These are phyloP conservation scores for Varroa destructor DNA, from an alignment of 1,140 invertebrate species.

Conservation along the genomic window DNA sequence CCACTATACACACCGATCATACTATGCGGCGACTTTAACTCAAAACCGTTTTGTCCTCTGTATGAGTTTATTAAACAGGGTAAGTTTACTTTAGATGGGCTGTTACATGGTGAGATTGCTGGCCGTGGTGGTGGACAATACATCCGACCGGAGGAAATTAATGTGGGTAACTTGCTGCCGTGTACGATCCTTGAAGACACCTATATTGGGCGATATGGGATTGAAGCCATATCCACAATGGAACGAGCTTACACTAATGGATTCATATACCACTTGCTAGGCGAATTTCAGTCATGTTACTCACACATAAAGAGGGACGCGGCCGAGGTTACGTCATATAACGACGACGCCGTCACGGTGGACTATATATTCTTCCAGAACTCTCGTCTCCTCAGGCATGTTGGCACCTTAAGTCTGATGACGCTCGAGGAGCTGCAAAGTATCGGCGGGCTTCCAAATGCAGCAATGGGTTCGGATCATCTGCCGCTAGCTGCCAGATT, in stretches of 20 bases:
- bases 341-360: constrained; percentile 24
- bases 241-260: constrained; percentile 81
- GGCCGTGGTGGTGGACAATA: constrained; percentile 36
- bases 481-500: constrained; percentile 34
- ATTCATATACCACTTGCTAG: constrained; percentile 54
- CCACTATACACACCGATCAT: constrained; percentile 57
- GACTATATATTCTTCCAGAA: constrained; percentile 28
- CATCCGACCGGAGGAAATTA: not conserved
- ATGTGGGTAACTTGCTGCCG: constrained; percentile 51
- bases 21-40: constrained; percentile 79
- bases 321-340: constrained; percentile 21
- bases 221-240: constrained; percentile 65
- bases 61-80: constrained; percentile 59
- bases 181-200: constrained; percentile 61
- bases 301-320: not conserved
- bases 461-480: constrained; percentile 35
- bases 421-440: constrained; percentile 28
- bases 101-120: constrained; percentile 38
- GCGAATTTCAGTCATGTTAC: constrained; percentile 28
- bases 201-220: not conserved
- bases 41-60: constrained; percentile 54
- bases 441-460: constrained; percentile 35
- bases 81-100: constrained; percentile 46
- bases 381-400: constrained; percentile 28
- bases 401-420: constrained; percentile 29